Base-by-base conservation (phyloP, 2,797 vertebrate species). In the Coilia nasus region DNA sequence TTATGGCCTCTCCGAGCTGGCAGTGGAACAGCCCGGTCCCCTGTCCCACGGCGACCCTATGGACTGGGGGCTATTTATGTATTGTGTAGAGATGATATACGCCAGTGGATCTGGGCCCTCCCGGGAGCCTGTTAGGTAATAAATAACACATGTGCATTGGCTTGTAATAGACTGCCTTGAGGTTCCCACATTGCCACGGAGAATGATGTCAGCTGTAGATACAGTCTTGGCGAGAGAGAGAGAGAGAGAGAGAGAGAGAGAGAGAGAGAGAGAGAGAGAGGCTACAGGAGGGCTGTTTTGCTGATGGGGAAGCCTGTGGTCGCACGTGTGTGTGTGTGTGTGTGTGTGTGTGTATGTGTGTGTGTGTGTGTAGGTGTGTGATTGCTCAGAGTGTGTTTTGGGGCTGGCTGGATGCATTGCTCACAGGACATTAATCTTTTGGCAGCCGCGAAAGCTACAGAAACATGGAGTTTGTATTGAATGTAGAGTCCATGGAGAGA, bases 81-180 rank as follows among this genome's bases (percentile, higher is more conserved):
- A 78, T 78, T 78, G 71, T 78, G 17, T 47, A 50, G 46, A 41
- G 56, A 82, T 85, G 25, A 82, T 71, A 35, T 82, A 64, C 50
- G 44, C 80, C 44, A 54, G 41, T 25, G 17, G 31, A 28, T 44
- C 60, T 9, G 50, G 7, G 11, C 31, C 47, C 78, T n/a, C 28
- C 17, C 15, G 19, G 60, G 81, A 41, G 19, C 25, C 6, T 14
- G 11, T 23, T 10, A 3, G 81, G 84, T n/a, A 2, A 85, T 82
- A 82, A 85, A 82, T 75, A 85, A 82, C 57, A 28, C 81, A 85
- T 75, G 59, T 46, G 47, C 81, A 71, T 44, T 78, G 71, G 31
- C 31, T 78, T 82, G 84, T 82, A 41, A 47, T 85, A 41, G 44
- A 81, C 56, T 31, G 84, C 71, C 11, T 10, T 81, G n/a, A 23